Base-by-base conservation (phyloP, 2,797 vertebrate species). In the Cynopterus sphinx region DNA sequence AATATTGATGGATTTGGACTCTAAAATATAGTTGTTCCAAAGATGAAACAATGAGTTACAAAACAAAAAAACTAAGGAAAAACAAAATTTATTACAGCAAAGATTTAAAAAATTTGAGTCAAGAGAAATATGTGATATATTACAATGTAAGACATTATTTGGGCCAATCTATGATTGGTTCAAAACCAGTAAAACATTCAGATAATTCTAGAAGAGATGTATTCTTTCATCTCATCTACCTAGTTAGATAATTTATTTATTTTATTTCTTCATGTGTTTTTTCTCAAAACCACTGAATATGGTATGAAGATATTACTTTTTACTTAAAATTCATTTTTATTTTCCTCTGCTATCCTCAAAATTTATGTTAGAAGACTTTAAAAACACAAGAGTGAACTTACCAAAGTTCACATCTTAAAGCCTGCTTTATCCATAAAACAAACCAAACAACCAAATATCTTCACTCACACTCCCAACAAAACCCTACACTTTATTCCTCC, bases 91-190 rank as follows among this genome's bases (percentile, higher is more conserved):
- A 16, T 84, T 19, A 65, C 2, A 78, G 13, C 17, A 24, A 71
- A 11, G 41, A 85, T 90, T 78, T 87, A 9, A 68, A 91, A 95
- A 94, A 39, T 51, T 43, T 55, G 33, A 96, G 43, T 78, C 41
- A 79, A 68, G 22, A 63, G 33, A 75, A 91, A 49, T 71, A 81
- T 22, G 8, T 78, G 16, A 63, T 15, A 51, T 81, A 81, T 10
- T 87, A 81, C 24, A 43, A 46, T 41, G 33, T 39, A 51, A 91
- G 59, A 65, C 24, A 67, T 8, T 21, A 87, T 81, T 61, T 85
- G 55, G 19, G 11, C 2, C 59, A 39, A 6, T 49, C 51, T 59
- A 7, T 65, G 33, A 4, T 90, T 90, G 22, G 39, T 74, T 87
- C 86, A 84, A 92, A 89, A 90, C 41, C 43, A 77, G 21, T 39